phyloP scores from a whole-genome alignment of 30 jellyfish, hydroid and myxozoan genomes.

The Hydractinia symbiolongicarpus region DNA sequence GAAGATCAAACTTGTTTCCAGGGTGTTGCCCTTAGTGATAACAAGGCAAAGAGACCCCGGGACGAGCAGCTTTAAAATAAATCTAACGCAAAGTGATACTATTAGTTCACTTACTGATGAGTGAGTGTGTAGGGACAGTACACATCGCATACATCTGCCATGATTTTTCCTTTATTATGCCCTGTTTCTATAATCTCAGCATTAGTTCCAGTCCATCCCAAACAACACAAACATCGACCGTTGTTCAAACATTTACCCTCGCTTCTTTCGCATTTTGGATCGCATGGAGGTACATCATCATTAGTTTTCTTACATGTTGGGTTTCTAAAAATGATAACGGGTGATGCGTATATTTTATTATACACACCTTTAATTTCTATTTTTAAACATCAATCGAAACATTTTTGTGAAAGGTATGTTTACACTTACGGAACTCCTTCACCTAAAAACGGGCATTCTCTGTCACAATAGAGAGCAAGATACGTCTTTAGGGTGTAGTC shows the following conservation, averaged over 20 bases:
- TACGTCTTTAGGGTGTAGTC: neutral
- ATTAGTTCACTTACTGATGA: too few relatives aligned
- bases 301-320: neutral
- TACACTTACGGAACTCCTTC: neutral
- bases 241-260: constrained; percentile 15
- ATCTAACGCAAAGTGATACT: too few relatives aligned
- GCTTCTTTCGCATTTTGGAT: neutral
- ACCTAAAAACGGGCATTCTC: constrained; percentile 11
- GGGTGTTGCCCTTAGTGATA: too few relatives aligned
- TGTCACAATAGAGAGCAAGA: neutral
- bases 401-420: neutral
- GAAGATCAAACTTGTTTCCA: too few relatives aligned
- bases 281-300: neutral
- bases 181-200: neutral
- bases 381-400: neutral
- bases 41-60: too few relatives aligned
- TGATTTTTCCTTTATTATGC: neutral
- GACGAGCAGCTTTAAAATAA: too few relatives aligned
- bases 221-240: constrained; percentile 33
- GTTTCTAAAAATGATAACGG: neutral
- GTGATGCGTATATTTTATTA: neutral
- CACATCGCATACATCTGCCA: constrained; percentile 9
- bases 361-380: neutral
- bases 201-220: constrained; percentile 33
- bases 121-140: constrained; percentile 5